Percentiles rank a stretch among this genome's conserved stretches.
These are phyloP conservation scores for Helicolenus hilgendorfi DNA, from an alignment of 2,797 vertebrate species.

Conservation along the genomic window DNA sequence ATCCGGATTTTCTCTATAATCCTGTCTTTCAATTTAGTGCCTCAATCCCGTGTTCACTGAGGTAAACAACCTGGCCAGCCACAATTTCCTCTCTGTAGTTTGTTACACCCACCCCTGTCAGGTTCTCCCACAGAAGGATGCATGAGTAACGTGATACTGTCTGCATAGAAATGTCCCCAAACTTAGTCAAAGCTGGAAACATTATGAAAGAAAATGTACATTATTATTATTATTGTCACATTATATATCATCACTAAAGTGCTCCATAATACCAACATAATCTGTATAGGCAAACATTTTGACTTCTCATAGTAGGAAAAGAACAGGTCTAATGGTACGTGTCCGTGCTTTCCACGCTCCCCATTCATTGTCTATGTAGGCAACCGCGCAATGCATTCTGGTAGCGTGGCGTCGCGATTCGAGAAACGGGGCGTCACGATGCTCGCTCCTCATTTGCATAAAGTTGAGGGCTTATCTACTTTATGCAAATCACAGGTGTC, in stretches of 20 bases:
- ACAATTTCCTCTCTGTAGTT: slow-evolving; percentile 46
- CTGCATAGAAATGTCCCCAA: slow-evolving; percentile 12
- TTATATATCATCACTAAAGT: no score
- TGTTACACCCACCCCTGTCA: slow-evolving; percentile 22
- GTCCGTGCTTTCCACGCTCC: no score
- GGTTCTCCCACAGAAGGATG: slow-evolving; percentile 17
- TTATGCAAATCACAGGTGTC: no score
- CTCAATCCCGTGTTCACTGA: slow-evolving; percentile 53
- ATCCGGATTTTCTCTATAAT: slow-evolving; percentile 71
- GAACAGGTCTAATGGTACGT: neutral
- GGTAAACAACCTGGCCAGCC: slow-evolving; percentile 62
- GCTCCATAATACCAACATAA: neutral
- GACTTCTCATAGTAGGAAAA: neutral
- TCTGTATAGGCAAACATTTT: neutral
- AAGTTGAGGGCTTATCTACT: no score
- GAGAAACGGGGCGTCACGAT: no score
- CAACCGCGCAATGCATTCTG: no score
- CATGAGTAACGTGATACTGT: neutral
- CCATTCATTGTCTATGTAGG: no score
- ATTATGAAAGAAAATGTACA: neutral
- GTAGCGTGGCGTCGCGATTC: no score
- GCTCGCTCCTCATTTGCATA: no score
- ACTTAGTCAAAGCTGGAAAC: slow-evolving; percentile 6
- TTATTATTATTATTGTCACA: neutral
- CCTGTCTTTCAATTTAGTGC: slow-evolving; percentile 68